phyloP scores from a whole-genome alignment of 2,113 vertebrate species.

The human (Homo sapiens) region GRCh38 chr4:93280501-93281000 shows the following conservation, averaged over 20 bases:
- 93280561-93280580: slow-evolving; percentile 34
- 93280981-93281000: neutral
- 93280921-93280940: neutral
- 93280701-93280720: neutral
- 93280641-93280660: slow-evolving; percentile 39
- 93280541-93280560: slow-evolving; percentile 14
- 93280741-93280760: slow-evolving; percentile 6
- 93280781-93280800: slow-evolving; percentile 18
- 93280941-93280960: neutral
- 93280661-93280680: slow-evolving; percentile 28
- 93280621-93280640: neutral
- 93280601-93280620: neutral
- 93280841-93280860: neutral
- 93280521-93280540: slow-evolving; percentile 46
- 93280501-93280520: slow-evolving; percentile 40
- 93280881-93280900: neutral
- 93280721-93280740: neutral
- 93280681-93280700: neutral
- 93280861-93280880: neutral
- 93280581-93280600: neutral
- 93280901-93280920: neutral
- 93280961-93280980: neutral
- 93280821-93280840: neutral
- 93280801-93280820: neutral
- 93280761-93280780: neutral